phyloP scores from a whole-genome alignment of 2,113 vertebrate species.

The Rhadina sibilatrix region DNA sequence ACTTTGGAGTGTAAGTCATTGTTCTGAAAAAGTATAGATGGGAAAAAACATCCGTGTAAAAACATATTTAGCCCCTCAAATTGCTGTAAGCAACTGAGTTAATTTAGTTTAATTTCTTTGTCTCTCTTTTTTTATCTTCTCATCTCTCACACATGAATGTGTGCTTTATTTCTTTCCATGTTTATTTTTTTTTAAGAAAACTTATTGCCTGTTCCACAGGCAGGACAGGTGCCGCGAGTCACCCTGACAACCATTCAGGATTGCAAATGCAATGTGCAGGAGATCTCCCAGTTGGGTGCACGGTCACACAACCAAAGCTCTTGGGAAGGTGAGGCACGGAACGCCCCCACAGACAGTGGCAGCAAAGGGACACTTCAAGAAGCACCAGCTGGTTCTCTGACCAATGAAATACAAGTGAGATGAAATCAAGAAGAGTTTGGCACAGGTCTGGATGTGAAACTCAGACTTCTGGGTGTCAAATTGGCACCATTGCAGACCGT shows the following conservation, averaged over 20 bases:
- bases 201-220: not conserved
- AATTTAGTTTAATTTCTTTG: not conserved
- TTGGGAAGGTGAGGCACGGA: not conserved
- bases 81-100: not conserved
- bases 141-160: not conserved
- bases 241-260: not conserved
- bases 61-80: not conserved
- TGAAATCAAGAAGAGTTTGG: not conserved
- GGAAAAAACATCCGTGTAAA: not conserved
- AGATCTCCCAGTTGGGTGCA: not conserved
- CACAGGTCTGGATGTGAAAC: not conserved
- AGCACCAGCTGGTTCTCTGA: not conserved
- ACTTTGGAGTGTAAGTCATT: not conserved
- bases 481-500: rapidly evolving
- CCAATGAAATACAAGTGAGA: not conserved
- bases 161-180: rapidly evolving
- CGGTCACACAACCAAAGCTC: not conserved
- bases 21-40: not conserved
- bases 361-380: rapidly evolving
- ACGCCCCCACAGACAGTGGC: rapidly evolving
- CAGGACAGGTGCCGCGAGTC: not conserved
- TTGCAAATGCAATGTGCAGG: rapidly evolving
- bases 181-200: not conserved
- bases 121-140: not conserved
- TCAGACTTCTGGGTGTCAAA: not conserved